Base-by-base conservation (phyloP, 1,140 invertebrate genomes). In the Venustaconcha ellipsiformis region DNA sequence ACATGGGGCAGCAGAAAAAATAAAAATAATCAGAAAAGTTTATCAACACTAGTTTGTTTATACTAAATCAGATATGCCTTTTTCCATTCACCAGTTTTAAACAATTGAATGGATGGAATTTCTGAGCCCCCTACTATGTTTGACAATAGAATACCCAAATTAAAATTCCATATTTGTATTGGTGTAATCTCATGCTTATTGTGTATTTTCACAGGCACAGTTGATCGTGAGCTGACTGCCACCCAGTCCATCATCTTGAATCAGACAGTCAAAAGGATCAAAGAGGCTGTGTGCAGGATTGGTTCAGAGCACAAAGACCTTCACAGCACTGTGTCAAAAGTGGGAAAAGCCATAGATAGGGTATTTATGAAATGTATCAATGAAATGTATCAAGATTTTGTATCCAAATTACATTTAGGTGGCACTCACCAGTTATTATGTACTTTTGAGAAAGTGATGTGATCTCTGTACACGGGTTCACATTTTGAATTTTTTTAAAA, bases 301-400 rank as follows among this genome's bases (percentile, higher is more conserved):
- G 86, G 87, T 57, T 78, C 82, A 18, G 84, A 97, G 90, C 94
- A 94, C 84, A 90, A 94, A 73, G 94, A 94, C 78, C 88, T 94
- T 6, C 96, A 97, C 87, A 95, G 95, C 77, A 95, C 96, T 69
- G 97, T 99, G 1, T 99, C 97, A 0, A 97, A 97, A 92, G 96
- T 99, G 57, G 97, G 97, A 20, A 99, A 99, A 91, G 94, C 95
- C 0, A 97, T 99, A 82, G 97, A 99, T 87, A 94, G 96, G 83
- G 93, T 93, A 86, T 85, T 88, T 70, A 55, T 4, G 1, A 30
- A 30, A 3, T 30, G 26, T 30, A 64, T 75, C 14, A 26, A 48
- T 56, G 26, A 20, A 18, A 67, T 30, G 17, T 18, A 66, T 17
- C 26, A 2, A 66, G 26, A 23, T 62, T 18, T 62, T 62, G 4